Base-by-base conservation (phyloP, 2,113 vertebrate species). In the Chascanopsetta lugubris region DNA sequence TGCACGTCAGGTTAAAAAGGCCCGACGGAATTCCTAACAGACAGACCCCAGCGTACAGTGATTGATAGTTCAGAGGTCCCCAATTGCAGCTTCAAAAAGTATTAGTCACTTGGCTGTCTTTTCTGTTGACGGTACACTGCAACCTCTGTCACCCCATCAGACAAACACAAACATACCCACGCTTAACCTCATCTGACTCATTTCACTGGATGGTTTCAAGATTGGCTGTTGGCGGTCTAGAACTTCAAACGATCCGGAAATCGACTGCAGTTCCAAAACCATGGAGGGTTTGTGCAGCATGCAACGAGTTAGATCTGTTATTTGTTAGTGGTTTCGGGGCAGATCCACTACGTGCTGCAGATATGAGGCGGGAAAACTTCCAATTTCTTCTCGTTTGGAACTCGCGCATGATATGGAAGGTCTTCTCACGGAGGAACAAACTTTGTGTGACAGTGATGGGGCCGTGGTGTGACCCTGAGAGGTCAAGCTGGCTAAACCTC, bases 381-480 rank as follows among this genome's bases (percentile, higher is more conserved):
- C n/a, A n/a, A n/a, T n/a, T n/a, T n/a, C n/a, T n/a, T n/a, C n/a
- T n/a, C n/a, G n/a, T n/a, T n/a, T n/a, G n/a, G n/a, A n/a, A n/a
- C n/a, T n/a, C n/a, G n/a, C n/a, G n/a, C n/a, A n/a, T n/a, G n/a
- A n/a, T n/a, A n/a, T n/a, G n/a, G n/a, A n/a, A n/a, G n/a, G n/a
- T n/a, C n/a, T n/a, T n/a, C n/a, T n/a, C n/a, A n/a, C n/a, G n/a
- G n/a, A n/a, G n/a, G n/a, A n/a, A n/a, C n/a, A n/a, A n/a, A n/a
- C n/a, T n/a, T n/a, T n/a, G n/a, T n/a, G n/a, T n/a, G n/a, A n/a
- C n/a, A n/a, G n/a, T n/a, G n/a, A n/a, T n/a, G n/a, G n/a, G n/a
- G n/a, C n/a, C n/a, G n/a, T n/a, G n/a, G 56, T 43, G 60, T 53
- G 65, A 82, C 26, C 17, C n/a, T 24, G 20, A 15, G 38, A 50